These are phyloP conservation scores for Lethenteron camtschaticum DNA, from an alignment of 2,113 vertebrate species.

Conservation along the genomic window DNA sequence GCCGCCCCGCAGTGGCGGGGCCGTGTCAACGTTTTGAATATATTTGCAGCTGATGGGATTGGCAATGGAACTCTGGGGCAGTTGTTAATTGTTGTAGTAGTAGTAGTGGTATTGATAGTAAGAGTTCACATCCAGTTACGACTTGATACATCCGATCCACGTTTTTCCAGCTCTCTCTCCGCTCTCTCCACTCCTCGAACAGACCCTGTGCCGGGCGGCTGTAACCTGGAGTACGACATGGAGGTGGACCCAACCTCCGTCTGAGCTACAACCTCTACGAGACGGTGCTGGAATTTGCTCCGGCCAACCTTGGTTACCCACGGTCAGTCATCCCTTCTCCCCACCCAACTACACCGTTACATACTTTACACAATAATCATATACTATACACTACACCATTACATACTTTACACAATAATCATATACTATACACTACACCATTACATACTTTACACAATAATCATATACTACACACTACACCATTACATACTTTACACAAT, in stretches of 20 bases:
- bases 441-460: background rate
- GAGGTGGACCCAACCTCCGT: constrained; percentile 59
- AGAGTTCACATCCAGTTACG: too few relatives aligned
- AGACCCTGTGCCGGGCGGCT: constrained; percentile 84
- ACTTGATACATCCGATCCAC: too few relatives aligned
- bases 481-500: background rate
- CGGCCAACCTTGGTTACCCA: constrained; percentile 49
- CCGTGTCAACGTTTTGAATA: too few relatives aligned
- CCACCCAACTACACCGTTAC: too few relatives aligned
- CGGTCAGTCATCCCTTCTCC: constrained; percentile 27
- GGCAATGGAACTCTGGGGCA: too few relatives aligned
- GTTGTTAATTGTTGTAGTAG: too few relatives aligned
- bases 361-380: too few relatives aligned
- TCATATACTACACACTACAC: background rate
- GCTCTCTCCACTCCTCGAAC: background rate
- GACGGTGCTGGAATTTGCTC: constrained; percentile 47
- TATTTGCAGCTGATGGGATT: too few relatives aligned
- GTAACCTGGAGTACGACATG: constrained; percentile 52
- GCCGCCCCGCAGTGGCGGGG: too few relatives aligned
- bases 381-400: background rate
- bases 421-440: background rate
- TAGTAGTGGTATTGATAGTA: too few relatives aligned
- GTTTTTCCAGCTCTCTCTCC: too few relatives aligned
- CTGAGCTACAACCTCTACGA: constrained; percentile 52
- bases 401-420: too few relatives aligned